Conservation (phyloP, 1,140 invertebrate species). For the Nomia melanderi region DNA sequence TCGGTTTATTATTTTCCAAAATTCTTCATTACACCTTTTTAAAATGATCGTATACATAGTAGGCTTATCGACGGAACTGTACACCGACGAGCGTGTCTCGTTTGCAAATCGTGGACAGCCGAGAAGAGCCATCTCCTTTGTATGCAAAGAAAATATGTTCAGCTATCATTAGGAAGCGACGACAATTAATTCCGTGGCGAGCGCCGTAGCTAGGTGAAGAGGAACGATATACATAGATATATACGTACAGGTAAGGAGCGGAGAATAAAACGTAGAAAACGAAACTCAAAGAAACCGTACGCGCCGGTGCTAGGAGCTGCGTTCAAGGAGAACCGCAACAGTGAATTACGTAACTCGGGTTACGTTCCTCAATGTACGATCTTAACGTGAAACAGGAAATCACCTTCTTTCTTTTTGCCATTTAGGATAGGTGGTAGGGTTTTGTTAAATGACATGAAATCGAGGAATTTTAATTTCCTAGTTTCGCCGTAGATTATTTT, state of each 20-base stretch:
- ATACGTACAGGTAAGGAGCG: too few species aligned
- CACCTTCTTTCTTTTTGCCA: slow-evolving; percentile 14
- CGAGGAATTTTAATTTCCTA: too few species aligned
- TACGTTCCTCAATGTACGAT: slow-evolving; percentile 51
- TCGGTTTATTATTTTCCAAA: too few species aligned
- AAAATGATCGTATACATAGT: too few species aligned
- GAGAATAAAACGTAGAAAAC: slow-evolving; percentile 36
- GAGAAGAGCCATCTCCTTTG: neutral
- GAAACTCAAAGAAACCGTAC: slow-evolving; percentile 54
- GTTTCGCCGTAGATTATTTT: too few species aligned
- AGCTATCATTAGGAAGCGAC: slow-evolving; percentile 25
- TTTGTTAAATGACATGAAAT: neutral
- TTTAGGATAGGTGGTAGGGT: neutral
- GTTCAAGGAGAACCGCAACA: slow-evolving; percentile 69
- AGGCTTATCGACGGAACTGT: too few species aligned
- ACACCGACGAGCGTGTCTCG: too few species aligned
- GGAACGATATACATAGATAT: slow-evolving; percentile 1
- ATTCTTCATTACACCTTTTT: too few species aligned
- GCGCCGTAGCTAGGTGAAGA: neutral
- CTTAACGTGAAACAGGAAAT: slow-evolving; percentile 42
- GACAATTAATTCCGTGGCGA: slow-evolving; percentile 36
- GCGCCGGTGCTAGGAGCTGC: slow-evolving; percentile 55
- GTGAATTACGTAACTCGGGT: slow-evolving; percentile 65
- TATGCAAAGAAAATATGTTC: slow-evolving; percentile 9
- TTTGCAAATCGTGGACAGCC: too few species aligned